Evolutionary conservation across 1,140 invertebrate species (phyloP).

Genomic region (Lycorma delicatula): DNA sequence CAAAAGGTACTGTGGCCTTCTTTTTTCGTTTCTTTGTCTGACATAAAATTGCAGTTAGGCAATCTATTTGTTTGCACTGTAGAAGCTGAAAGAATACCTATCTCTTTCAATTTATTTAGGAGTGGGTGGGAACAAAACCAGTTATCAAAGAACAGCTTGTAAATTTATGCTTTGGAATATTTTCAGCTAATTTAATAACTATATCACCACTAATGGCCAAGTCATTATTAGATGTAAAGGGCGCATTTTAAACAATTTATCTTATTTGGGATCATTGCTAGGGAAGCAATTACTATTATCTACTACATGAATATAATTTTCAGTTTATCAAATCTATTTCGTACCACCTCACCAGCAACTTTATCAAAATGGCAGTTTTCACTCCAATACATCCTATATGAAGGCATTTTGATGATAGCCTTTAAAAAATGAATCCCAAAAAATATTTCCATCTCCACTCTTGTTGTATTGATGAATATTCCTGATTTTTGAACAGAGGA

Average conservation of each 20-base stretch:
- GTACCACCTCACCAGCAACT: neutral
- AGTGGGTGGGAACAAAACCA: constrained; percentile 19
- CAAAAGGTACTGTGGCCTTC: constrained; percentile 13
- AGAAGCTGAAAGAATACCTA: constrained; percentile 11
- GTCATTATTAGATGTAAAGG: neutral
- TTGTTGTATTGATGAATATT: neutral
- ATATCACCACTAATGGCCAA: constrained; percentile 15
- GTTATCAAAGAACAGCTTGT: constrained; percentile 19
- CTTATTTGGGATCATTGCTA: neutral
- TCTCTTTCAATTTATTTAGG: constrained; percentile 8
- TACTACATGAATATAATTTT: neutral
- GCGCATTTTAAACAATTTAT: constrained; percentile 3
- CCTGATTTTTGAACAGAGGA: neutral
- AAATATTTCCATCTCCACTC: constrained; percentile 17
- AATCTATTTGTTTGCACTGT: constrained; percentile 20
- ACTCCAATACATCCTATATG: constrained; percentile 27
- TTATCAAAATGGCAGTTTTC: neutral
- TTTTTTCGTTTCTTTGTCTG: constrained; percentile 18
- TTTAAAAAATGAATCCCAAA: constrained; percentile 25
- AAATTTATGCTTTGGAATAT: constrained; percentile 8
- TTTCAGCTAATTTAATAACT: constrained; percentile 11
- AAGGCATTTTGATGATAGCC: constrained; percentile 21
- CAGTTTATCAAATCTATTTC: constrained; percentile 1
- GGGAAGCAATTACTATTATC: neutral
- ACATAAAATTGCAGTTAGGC: constrained; percentile 8